Evolutionary conservation across 2,797 vertebrate genomes (phyloP), one percentile per base, ranked within the genome.

Genomic region (Notamacropus eugenii): DNA sequence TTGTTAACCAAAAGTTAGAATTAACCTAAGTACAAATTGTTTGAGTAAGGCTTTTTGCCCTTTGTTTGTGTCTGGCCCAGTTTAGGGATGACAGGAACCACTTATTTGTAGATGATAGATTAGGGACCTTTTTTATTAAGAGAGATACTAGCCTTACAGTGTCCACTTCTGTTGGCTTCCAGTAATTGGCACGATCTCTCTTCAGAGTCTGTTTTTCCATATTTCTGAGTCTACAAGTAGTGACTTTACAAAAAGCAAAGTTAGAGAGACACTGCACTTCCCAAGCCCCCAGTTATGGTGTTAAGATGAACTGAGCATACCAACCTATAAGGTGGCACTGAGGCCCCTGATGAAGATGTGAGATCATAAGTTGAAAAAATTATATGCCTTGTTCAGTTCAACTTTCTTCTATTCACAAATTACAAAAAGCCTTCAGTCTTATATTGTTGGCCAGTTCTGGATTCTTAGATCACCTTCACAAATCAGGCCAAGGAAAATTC

Each of bases 401-500:
- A 1, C 74, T 95, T 92, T 92, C 96, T 94, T 96, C 90, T 94
- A 56, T 40, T 57, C 96, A 96, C 93, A 56, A 27, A 3, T 94
- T 40, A 97, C 94, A 97, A 95, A 96, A 96, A 95, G 11, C 90
- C 95, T 96, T 97, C 96, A 52, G 0, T 96, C 93, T 59, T 55
- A n/a, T 94, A 90, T 93, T 93, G 11, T 40, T 67, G 34, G 91
- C 92, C 62, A 91, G 95, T 95, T 96, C 93, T 95, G 93, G 52
- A 94, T 96, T 97, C 94, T 95, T 74, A 92, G 93, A 94, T 92
- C 62, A 16, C 95, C 93, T 90, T 93, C 90, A 94, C 28, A 56
- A 54, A 58, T 87, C 5, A 4, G 62, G 95, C 96, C 96, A 96
- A 93, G 94, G 96, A 59, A 95, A 95, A 97, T 96, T 96, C 95